A percentile compares a stretch with the other conserved stretches of the same genome.
Conservation (phyloP, 1,140 invertebrate species). For the Asobara japonica region DNA sequence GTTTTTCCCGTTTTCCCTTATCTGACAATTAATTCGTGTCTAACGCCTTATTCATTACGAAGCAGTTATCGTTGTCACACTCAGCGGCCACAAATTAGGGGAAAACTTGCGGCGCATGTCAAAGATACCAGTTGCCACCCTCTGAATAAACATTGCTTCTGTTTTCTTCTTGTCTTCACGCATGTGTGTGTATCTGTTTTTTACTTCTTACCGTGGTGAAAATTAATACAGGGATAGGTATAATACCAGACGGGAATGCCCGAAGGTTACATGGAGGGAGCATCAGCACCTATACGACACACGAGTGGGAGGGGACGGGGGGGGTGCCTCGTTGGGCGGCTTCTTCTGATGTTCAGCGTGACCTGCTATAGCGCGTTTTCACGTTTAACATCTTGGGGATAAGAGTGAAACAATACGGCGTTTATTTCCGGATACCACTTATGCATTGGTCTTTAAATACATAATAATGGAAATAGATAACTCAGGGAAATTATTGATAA, state of each 20-base stretch:
- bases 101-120: not conserved
- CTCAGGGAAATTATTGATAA: not conserved
- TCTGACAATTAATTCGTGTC: not conserved
- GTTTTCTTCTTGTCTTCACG: not conserved
- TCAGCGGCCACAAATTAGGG: constrained; percentile 1
- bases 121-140: not conserved
- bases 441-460: constrained; percentile 24
- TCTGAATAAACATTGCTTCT: constrained; percentile 5
- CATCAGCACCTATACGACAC: not conserved
- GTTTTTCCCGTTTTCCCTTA: constrained; percentile 10
- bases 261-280: constrained; percentile 9
- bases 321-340: constrained; percentile 31
- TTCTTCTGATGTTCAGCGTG: constrained; percentile 38
- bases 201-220: not conserved
- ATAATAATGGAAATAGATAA: not conserved
- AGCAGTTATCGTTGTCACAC: not conserved
- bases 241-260: not conserved
- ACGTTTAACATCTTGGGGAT: constrained; percentile 41
- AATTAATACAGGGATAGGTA: not conserved
- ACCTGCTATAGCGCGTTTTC: constrained; percentile 40
- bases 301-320: constrained; percentile 17
- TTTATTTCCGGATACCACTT: constrained; percentile 37
- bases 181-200: not conserved
- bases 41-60: not conserved
- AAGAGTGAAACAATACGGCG: constrained; percentile 20